phyloP scores from a whole-genome alignment of 1,140 invertebrate genomes.

The Psix sp. region DNA sequence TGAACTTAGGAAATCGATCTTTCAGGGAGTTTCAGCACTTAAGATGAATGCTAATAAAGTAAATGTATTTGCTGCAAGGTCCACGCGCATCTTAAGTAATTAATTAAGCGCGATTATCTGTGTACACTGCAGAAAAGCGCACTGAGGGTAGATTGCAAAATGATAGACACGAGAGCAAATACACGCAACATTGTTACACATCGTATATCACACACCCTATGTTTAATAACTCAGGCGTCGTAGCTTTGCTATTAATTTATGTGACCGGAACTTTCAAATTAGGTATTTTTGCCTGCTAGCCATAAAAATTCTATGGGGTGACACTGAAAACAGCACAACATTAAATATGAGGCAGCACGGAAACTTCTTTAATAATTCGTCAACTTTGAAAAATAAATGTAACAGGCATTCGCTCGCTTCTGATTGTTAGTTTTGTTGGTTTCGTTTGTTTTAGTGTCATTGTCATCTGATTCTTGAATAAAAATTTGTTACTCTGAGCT shows the following conservation, averaged over 20 bases:
- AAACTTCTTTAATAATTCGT: too few relatives aligned
- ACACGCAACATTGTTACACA: constrained; percentile 56
- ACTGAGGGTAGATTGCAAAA: constrained; percentile 57
- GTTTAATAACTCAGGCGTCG: constrained; percentile 37
- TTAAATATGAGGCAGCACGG: too few relatives aligned
- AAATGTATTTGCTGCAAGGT: constrained; percentile 74
- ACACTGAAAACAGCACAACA: too few relatives aligned
- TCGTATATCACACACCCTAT: constrained; percentile 50
- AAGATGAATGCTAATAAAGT: constrained; percentile 75
- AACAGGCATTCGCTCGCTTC: too few relatives aligned
- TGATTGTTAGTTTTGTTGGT: too few relatives aligned
- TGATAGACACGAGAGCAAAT: constrained; percentile 64
- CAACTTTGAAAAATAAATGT: too few relatives aligned
- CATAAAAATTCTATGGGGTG: too few relatives aligned
- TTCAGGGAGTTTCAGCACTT: constrained; percentile 66
- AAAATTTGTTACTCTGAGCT: too few relatives aligned
- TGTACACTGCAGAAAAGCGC: constrained; percentile 66
- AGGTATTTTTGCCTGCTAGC: too few relatives aligned
- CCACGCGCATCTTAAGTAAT: constrained; percentile 71
- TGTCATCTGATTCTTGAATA: too few relatives aligned
- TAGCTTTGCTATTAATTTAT: constrained; percentile 32
- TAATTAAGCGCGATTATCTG: constrained; percentile 76
- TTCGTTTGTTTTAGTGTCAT: too few relatives aligned
- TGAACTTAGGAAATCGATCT: constrained; percentile 73
- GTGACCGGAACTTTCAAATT: too few relatives aligned